Base-by-base conservation (phyloP, 1,140 invertebrate genomes). In the Drosophila orosa region DNA sequence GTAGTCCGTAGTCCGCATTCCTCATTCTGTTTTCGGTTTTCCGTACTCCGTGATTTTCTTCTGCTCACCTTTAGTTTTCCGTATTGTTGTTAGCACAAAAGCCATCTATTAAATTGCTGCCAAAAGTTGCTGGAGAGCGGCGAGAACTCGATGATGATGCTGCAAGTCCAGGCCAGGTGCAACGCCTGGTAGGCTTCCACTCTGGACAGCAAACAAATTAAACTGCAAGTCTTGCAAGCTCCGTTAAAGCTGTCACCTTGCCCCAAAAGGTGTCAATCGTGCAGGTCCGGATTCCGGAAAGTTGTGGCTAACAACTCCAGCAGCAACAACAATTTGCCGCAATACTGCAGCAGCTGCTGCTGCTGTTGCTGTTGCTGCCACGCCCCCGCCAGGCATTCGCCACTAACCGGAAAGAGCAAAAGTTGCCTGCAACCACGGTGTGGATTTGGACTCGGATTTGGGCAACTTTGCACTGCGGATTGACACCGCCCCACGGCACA, bases 251-350 rank as follows among this genome's bases (percentile, higher is more conserved):
- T 56, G 65, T 82, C 72, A 61, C 71, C 78, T 67, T 54, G 59
- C 76, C 75, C 71, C 71, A 59, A 66, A 87, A 87, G 83, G 83
- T 87, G 83, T 87, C 83, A 87, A 87, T 87, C 81, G 80, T 73
- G 76, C 35, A 42, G 67, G 57, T 76, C 75, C 83, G 50, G 63
- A 87, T 52, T 76, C 75, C 83, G 50, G 63, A 87, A 87, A 89
- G 79, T 83, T 86, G 83, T 68, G 78, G 78, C 74, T 37, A 72
- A 71, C 78, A 78, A 65, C 37, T 31, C 27, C 47, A 55, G n/a
- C 60, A 52, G 13, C 54, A 27, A 39, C 63, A 56, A 71, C 67
- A 57, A 58, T 47, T 76, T 60, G 62, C 72, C 72, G 61, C 74
- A 60, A 76, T 60, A 58, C 52, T 57, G 74, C 74, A 69, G 33